A percentile compares a stretch with the other conserved stretches of the same genome.
Conservation (phyloP, 1,140 invertebrate species). For the Acyrthosiphon pisum region DNA sequence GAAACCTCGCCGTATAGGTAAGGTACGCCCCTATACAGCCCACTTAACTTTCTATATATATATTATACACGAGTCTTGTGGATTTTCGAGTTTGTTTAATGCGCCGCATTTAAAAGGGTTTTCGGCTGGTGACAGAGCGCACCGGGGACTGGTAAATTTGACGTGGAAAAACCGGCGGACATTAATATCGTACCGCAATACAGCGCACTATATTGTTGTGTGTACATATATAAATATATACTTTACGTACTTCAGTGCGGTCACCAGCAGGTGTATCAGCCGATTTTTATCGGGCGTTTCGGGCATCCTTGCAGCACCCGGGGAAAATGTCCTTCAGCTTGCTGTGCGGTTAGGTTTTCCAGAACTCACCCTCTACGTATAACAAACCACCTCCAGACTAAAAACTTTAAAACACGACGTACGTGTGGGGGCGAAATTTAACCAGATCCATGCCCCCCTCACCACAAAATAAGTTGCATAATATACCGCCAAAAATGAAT, state of each 20-base stretch:
- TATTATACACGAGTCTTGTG: background rate
- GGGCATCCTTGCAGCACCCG: background rate
- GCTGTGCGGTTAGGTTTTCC: background rate
- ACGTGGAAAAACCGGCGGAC: background rate
- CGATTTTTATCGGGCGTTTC: background rate
- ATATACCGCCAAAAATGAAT: too few species aligned
- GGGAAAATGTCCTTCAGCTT: background rate
- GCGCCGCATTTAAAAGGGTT: constrained; percentile 29
- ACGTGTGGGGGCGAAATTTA: too few species aligned
- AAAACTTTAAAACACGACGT: background rate
- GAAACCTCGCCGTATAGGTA: background rate
- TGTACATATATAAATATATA: background rate
- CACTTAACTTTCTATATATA: background rate
- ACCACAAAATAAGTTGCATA: background rate
- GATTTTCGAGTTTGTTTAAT: constrained; percentile 16
- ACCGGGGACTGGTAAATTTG: background rate
- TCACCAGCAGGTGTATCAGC: background rate
- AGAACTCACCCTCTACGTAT: background rate
- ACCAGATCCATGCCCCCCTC: too few species aligned
- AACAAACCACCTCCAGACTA: background rate
- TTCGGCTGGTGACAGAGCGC: constrained; percentile 3
- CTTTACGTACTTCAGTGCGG: background rate
- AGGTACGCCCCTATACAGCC: background rate
- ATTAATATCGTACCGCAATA: background rate
- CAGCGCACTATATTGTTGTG: background rate